Evolutionary conservation across 2,888 invertebrate genomes (phyloP).

Genomic region (Alcis repandata): DNA sequence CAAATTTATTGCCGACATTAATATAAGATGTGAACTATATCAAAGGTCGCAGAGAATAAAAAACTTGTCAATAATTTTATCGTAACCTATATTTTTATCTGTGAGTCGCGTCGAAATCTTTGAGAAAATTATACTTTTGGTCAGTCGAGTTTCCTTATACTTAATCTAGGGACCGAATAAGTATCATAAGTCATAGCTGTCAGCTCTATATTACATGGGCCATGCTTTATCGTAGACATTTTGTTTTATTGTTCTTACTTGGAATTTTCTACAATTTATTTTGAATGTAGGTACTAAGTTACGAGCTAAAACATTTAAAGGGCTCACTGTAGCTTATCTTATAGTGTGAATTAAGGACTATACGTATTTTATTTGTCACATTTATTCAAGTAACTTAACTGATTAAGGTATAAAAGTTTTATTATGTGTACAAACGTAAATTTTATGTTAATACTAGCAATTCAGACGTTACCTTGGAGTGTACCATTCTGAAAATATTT

Average conservation of each 20-base stretch:
- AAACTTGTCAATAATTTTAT: no score
- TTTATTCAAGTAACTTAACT: slow-evolving; percentile 16
- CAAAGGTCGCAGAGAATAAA: no score
- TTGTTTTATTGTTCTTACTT: neutral
- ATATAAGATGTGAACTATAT: no score
- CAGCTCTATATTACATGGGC: neutral
- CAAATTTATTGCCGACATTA: no score
- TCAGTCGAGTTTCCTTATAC: neutral
- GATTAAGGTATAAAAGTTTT: slow-evolving; percentile 24
- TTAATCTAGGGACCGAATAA: neutral
- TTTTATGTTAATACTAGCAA: slow-evolving; percentile 40
- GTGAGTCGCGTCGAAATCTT: no score
- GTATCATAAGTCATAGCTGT: slow-evolving; percentile 6
- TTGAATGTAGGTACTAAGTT: neutral
- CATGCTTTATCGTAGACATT: neutral
- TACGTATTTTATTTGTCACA: neutral
- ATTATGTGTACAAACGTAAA: slow-evolving; percentile 25
- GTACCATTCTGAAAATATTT: slow-evolving; percentile 37
- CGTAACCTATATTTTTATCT: no score
- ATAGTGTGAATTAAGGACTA: neutral
- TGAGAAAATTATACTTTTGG: neutral
- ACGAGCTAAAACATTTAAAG: neutral
- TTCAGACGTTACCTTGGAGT: slow-evolving; percentile 32
- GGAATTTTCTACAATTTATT: neutral
- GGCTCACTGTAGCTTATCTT: neutral